Conservation (phyloP, 2,888 invertebrate genomes). For the Drosophila robusta region DNA sequence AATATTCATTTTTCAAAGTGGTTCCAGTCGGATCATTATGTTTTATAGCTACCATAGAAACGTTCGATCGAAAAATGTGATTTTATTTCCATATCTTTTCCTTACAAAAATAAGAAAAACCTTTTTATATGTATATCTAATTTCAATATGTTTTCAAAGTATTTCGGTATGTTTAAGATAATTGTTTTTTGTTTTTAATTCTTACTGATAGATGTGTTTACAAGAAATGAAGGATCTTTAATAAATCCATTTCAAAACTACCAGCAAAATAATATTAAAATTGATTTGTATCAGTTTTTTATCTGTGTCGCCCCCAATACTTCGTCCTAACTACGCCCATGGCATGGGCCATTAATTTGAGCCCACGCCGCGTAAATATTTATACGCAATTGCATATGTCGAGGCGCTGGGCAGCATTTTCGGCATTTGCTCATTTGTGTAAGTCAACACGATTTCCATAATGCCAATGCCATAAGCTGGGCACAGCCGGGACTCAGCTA, state of each 20-base stretch:
- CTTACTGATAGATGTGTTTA: too few relatives aligned
- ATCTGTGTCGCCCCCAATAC: too few relatives aligned
- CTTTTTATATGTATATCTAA: neutral
- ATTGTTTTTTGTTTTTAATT: neutral
- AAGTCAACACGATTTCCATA: constrained; percentile 78
- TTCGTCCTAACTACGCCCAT: constrained; percentile 11
- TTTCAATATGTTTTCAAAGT: neutral
- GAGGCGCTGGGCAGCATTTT: constrained; percentile 46
- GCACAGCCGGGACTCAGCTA: constrained; percentile 8
- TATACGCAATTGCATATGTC: constrained; percentile 70
- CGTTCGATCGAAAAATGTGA: too few relatives aligned
- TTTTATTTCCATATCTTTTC: too few relatives aligned
- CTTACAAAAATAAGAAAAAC: too few relatives aligned
- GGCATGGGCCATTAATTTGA: constrained; percentile 63
- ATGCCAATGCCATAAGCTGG: constrained; percentile 45
- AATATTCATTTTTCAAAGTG: too few relatives aligned
- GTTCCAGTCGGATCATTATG: too few relatives aligned
- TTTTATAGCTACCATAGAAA: too few relatives aligned
- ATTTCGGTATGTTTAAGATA: too few relatives aligned
- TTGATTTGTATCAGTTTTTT: neutral
- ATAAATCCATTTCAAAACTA: neutral
- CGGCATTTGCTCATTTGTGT: constrained; percentile 73
- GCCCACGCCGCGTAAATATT: constrained; percentile 72
- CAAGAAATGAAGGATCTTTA: too few relatives aligned
- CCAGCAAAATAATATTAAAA: neutral